A percentile compares a stretch with the other conserved stretches of the same genome.
phyloP scores from a whole-genome alignment of 2,113 vertebrate species.

The Murina feae region DNA sequence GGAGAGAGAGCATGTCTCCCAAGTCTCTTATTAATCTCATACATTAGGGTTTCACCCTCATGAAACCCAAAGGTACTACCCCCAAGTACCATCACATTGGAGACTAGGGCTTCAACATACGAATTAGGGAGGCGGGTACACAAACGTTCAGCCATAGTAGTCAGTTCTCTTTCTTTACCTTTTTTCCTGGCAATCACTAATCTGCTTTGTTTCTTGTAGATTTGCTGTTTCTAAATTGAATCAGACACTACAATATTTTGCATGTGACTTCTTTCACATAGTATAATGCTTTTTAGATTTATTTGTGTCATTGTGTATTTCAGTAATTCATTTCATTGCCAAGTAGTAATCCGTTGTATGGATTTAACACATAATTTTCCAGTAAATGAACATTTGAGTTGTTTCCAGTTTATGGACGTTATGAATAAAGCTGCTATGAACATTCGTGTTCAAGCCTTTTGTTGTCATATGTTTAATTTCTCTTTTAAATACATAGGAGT shows the following conservation, averaged over 20 bases:
- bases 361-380: neutral
- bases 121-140: neutral
- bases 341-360: neutral
- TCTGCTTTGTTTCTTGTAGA: neutral
- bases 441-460: conserved; percentile 10
- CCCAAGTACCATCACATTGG: neutral
- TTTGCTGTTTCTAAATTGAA: conserved; percentile 5
- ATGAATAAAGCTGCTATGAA: neutral
- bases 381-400: conserved; percentile 26
- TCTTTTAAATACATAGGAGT: neutral
- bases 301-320: neutral
- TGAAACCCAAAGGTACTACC: neutral
- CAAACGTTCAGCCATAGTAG: neutral
- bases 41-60: neutral
- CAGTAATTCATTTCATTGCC: neutral
- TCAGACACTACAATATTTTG: neutral
- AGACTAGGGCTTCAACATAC: neutral
- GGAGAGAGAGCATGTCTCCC: neutral
- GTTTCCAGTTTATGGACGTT: neutral
- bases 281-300: conserved; percentile 3
- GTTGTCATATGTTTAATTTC: conserved; percentile 13
- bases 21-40: neutral
- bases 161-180: neutral
- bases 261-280: neutral
- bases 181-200: neutral